These are phyloP conservation scores for Orchestes rusci DNA, from an alignment of 2,888 invertebrate genomes.

Conservation along the genomic window DNA sequence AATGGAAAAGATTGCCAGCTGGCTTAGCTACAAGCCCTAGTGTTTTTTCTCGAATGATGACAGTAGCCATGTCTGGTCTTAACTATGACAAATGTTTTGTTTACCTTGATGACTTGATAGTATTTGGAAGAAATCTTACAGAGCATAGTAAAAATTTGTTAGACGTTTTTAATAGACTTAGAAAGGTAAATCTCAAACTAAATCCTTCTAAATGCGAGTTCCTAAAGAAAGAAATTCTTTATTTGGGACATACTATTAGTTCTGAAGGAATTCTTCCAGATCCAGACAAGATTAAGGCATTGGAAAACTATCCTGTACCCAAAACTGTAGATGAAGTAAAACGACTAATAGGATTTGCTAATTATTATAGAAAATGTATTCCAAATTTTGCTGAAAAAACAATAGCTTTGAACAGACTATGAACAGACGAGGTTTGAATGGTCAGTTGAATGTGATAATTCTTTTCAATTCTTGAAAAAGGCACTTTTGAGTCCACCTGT, in stretches of 20 bases:
- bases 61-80: slow-evolving; percentile 29
- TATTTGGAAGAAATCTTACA: slow-evolving; percentile 26
- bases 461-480: slow-evolving; percentile 2
- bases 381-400: slow-evolving; percentile 14
- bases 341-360: slow-evolving; percentile 8
- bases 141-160: slow-evolving; percentile 22
- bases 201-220: slow-evolving; percentile 10
- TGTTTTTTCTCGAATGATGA: slow-evolving; percentile 29
- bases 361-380: slow-evolving; percentile 12
- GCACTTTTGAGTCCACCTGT: neutral
- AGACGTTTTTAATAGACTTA: slow-evolving; percentile 9
- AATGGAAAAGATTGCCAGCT: slow-evolving; percentile 29
- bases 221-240: slow-evolving; percentile 14
- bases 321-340: slow-evolving; percentile 9
- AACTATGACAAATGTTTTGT: slow-evolving; percentile 20
- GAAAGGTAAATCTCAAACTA: slow-evolving; percentile 5
- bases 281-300: slow-evolving; percentile 4
- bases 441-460: slow-evolving; percentile 1
- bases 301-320: slow-evolving; percentile 5
- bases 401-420: slow-evolving; percentile 2
- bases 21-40: slow-evolving; percentile 29
- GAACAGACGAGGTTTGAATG: slow-evolving; percentile 2
- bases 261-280: slow-evolving; percentile 12
- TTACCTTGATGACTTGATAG: slow-evolving; percentile 22
- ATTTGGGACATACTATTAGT: slow-evolving; percentile 15